Evolutionary conservation across 2,113 vertebrate species (phyloP).

Genomic region (Rousettus leschenaultii): DNA sequence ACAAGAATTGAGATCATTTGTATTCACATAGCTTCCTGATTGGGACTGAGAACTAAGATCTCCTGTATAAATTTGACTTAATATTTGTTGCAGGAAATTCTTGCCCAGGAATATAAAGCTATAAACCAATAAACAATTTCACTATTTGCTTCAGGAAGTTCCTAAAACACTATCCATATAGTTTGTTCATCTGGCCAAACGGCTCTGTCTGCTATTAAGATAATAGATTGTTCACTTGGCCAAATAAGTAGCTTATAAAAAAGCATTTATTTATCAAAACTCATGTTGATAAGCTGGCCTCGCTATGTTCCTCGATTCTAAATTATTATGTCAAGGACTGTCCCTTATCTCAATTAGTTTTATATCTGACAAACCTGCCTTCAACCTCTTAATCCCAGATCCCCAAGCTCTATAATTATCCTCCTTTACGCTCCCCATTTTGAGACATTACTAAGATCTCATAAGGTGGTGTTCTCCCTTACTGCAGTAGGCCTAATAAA

Average conservation of each 20-base stretch:
- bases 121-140: neutral
- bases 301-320: neutral
- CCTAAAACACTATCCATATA: neutral
- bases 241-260: neutral
- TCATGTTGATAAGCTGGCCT: neutral
- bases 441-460: neutral
- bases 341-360: neutral
- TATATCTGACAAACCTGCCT: neutral
- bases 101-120: conserved; percentile 25
- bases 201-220: neutral
- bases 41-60: neutral
- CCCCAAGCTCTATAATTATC: neutral
- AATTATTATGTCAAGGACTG: neutral
- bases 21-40: neutral
- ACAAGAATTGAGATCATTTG: neutral
- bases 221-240: neutral
- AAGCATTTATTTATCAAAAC: neutral
- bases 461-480: neutral
- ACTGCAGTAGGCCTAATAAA: neutral
- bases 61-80: neutral
- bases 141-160: conserved; percentile 8
- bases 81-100: conserved; percentile 13
- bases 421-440: neutral
- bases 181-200: neutral
- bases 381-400: neutral